phyloP scores from a whole-genome alignment of 2,888 invertebrate genomes.

The Hemicrepidius hirtus region DNA sequence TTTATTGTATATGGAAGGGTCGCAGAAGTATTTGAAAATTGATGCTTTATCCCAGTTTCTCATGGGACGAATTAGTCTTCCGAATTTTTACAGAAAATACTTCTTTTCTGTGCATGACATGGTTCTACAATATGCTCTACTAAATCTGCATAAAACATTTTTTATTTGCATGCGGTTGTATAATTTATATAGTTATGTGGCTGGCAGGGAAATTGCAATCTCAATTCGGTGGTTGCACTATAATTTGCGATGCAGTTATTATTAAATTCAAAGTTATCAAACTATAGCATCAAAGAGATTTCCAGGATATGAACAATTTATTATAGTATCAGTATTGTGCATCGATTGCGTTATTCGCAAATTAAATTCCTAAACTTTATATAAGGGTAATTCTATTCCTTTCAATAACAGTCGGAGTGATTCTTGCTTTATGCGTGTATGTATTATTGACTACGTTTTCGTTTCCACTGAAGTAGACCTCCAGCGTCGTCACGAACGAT shows the following conservation, averaged over 20 bases:
- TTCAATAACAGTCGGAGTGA: background rate
- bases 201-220: too few species aligned
- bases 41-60: constrained; percentile 5
- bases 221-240: too few species aligned
- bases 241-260: too few species aligned
- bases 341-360: background rate
- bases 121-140: background rate
- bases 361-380: constrained; percentile 4
- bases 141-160: too few species aligned
- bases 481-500: constrained; percentile 13
- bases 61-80: background rate
- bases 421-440: constrained; percentile 12
- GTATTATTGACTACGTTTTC: constrained; percentile 18
- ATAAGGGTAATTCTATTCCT: background rate
- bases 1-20: constrained; percentile 1
- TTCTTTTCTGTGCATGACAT: background rate
- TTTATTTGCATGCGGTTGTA: too few species aligned
- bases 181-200: too few species aligned
- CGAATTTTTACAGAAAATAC: background rate
- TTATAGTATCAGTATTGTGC: too few species aligned
- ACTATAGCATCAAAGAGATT: too few species aligned
- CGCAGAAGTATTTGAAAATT: constrained; percentile 19
- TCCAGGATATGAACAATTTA: too few species aligned
- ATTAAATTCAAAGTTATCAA: too few species aligned
- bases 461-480: constrained; percentile 9